phyloP scores from a whole-genome alignment of 2,113 vertebrate species.

The Cephalopholis sonnerati region DNA sequence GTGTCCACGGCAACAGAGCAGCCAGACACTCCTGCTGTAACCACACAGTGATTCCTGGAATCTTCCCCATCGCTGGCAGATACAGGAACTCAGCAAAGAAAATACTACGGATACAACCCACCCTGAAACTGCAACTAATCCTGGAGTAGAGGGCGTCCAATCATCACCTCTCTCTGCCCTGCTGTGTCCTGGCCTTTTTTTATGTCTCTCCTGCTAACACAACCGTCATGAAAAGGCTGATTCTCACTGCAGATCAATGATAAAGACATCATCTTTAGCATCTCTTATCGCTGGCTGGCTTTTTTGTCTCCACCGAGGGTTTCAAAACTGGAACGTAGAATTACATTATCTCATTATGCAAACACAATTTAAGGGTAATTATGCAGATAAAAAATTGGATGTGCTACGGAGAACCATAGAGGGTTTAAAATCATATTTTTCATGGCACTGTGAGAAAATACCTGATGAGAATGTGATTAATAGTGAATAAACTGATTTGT shows the following conservation, averaged over 20 bases:
- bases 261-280: not conserved
- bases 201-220: not conserved
- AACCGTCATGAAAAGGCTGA: not conserved
- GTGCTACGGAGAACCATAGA: not conserved
- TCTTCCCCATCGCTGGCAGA: slow-evolving; percentile 37
- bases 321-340: slow-evolving; percentile 6
- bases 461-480: slow-evolving; percentile 20
- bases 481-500: slow-evolving; percentile 11
- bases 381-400: slow-evolving; percentile 24
- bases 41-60: slow-evolving; percentile 55
- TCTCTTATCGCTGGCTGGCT: not conserved
- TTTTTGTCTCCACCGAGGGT: not conserved
- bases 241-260: not conserved
- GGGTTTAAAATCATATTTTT: slow-evolving; percentile 6
- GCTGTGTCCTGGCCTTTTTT: not conserved
- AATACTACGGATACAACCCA: not conserved
- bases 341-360: not conserved
- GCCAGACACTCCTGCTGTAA: slow-evolving; percentile 49
- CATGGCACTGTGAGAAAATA: slow-evolving; percentile 17
- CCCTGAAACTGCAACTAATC: slow-evolving; percentile 23
- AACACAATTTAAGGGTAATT: slow-evolving; percentile 24
- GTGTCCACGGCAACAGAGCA: slow-evolving; percentile 78
- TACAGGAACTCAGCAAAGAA: slow-evolving; percentile 33
- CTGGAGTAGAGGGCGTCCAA: not conserved
- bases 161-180: not conserved